Percentiles rank a stretch among this genome's conserved stretches.
These are phyloP conservation scores for Drosophila sechellia DNA, from an alignment of 1,140 invertebrate genomes.

Conservation along the genomic window DNA sequence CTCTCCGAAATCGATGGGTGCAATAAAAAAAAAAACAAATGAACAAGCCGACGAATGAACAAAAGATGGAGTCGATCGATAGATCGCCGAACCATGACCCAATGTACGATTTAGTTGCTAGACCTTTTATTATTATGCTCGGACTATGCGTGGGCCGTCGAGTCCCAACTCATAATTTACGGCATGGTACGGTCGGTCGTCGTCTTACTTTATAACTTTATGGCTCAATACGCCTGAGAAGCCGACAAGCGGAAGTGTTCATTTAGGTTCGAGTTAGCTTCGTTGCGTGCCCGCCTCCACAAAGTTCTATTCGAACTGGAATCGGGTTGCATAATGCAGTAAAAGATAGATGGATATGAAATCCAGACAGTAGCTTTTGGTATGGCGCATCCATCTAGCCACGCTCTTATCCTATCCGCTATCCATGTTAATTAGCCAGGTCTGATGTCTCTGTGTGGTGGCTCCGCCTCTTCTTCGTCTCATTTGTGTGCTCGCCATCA, in stretches of 20 bases:
- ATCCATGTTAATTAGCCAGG: constrained; percentile 69
- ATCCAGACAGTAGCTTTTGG: constrained; percentile 31
- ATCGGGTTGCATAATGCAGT: constrained; percentile 27
- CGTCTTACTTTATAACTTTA: constrained; percentile 70
- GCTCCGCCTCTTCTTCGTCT: constrained; percentile 48
- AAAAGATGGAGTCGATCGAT: constrained; percentile 61
- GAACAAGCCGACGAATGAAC: constrained; percentile 23
- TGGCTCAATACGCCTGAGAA: constrained; percentile 69
- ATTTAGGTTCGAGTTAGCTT: constrained; percentile 56
- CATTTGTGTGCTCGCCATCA: constrained; percentile 69
- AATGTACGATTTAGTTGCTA: constrained; percentile 78
- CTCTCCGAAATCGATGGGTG: constrained; percentile 30
- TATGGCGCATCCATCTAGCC: constrained; percentile 5
- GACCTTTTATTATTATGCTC: constrained; percentile 65
- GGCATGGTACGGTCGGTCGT: constrained; percentile 38
- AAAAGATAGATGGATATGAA: constrained; percentile 29
- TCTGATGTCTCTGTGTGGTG: constrained; percentile 40
- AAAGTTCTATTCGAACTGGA: constrained; percentile 31
- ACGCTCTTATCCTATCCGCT: constrained; percentile 22
- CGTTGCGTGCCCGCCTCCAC: constrained; percentile 34
- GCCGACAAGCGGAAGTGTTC: constrained; percentile 68
- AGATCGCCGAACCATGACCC: constrained; percentile 73
- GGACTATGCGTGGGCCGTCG: constrained; percentile 64
- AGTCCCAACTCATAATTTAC: constrained; percentile 70
- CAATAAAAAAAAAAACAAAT: constrained; percentile 53